Base-by-base conservation (phyloP, 1,140 invertebrate genomes). In the Oscheius sp. region DNA sequence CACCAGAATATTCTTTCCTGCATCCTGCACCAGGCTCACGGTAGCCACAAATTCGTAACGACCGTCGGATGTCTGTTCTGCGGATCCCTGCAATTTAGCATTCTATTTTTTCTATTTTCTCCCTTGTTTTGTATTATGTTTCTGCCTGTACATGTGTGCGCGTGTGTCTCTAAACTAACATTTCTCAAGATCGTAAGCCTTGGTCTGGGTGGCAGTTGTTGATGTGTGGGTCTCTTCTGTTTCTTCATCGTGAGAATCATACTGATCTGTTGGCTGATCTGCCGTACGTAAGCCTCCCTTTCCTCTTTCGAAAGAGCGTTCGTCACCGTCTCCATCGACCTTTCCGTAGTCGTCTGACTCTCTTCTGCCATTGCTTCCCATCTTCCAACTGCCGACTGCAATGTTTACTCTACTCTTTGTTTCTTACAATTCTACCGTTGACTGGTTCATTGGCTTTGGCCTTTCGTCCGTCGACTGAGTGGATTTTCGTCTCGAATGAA, bases 21-120 rank as follows among this genome's bases (percentile, higher is more conserved):
- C 74, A 73, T 82, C 82, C 15, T 73, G 61, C 55, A 82, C 69
- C 52, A 82, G 34, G n/a, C 82, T 84, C 28, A 82, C 84, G 55
- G 82, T 84, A 42, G 76, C 76, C 20, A 84, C 66, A 69, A 82
- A 84, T 29, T 75, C 70, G 49, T 82, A 82, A 46, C 79, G 73
- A 45, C 69, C 74, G 36, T 77, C 66, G 20, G 67, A 65, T 4
- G 77, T 77, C 68, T 84, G 82, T 72, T 82, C 64, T 13, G 82
- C 80, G 13, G 80, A 66, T 38, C 80, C 80, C 80, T 82, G 49
- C 46, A 52, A 2, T 65, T n/a, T 18, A 20, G 13, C 13, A 68
- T 18, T 7, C 15, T 15, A 20, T 31, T 67, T 72, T 15, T 13
- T 0, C 13, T n/a, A 34, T n/a, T 59, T 1, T 55, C n/a, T n/a